Conservation (phyloP, 2,797 vertebrate genomes). For the Chelon labrosus region DNA sequence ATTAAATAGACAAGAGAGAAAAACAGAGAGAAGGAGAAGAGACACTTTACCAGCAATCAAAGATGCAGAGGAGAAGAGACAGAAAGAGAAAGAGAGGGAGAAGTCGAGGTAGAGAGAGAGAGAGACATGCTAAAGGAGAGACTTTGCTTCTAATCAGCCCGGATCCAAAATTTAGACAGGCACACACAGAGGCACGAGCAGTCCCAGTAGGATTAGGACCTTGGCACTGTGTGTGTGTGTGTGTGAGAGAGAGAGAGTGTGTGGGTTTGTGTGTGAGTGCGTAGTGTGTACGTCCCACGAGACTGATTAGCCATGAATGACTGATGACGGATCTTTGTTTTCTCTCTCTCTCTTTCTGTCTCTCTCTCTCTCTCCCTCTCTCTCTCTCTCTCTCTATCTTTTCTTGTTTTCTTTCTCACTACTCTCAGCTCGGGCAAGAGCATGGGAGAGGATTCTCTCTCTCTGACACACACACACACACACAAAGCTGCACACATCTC, state of each 20-base stretch:
- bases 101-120: conserved; percentile 26
- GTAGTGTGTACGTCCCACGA: conserved; percentile 77
- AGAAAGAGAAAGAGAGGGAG: conserved; percentile 41
- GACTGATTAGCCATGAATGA: conserved; percentile 90
- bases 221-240: conserved; percentile 47
- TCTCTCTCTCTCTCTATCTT: conserved; percentile 51
- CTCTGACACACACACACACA: conserved; percentile 29
- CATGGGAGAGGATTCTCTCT: conserved; percentile 55
- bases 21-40: conserved; percentile 68
- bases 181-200: conserved; percentile 75
- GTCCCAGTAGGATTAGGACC: conserved; percentile 85
- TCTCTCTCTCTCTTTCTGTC: conserved; percentile 49
- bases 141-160: conserved; percentile 84
- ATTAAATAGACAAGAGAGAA: conserved; percentile 76
- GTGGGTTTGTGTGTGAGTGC: conserved; percentile 39
- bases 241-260: conserved; percentile 26
- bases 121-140: conserved; percentile 42
- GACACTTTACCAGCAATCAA: conserved; percentile 79
- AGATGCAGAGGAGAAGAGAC: conserved; percentile 55
- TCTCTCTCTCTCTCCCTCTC: conserved; percentile 30
- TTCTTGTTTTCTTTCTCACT: conserved; percentile 73
- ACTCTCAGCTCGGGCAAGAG: conserved; percentile 60
- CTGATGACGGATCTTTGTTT: conserved; percentile 88
- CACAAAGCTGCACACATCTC: conserved; percentile 60
- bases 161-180: conserved; percentile 83